Evolutionary conservation across 1,140 invertebrate genomes (phyloP).

Genomic region (fruit fly (Drosophila melanogaster)): DNA sequence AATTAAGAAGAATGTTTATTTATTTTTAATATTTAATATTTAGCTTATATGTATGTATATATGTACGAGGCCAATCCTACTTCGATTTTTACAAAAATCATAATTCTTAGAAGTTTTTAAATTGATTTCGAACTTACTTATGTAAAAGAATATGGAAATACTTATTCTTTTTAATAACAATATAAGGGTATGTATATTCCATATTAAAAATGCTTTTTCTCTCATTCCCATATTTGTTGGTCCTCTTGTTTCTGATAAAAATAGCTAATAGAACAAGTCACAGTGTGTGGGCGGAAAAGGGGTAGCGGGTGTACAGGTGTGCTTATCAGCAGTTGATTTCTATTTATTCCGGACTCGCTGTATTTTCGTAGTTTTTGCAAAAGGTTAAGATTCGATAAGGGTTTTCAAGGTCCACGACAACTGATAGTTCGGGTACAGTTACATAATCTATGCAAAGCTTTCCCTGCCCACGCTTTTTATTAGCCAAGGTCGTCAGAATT

Average conservation of each 20-base stretch:
- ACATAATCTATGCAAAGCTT: slow-evolving; percentile 59
- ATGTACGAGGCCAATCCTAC: too few relatives aligned
- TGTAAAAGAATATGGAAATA: too few relatives aligned
- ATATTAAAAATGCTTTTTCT: neutral
- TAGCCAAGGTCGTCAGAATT: slow-evolving; percentile 74
- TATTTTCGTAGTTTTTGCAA: slow-evolving; percentile 77
- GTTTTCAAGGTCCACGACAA: slow-evolving; percentile 67
- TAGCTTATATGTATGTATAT: too few relatives aligned
- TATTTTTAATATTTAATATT: neutral
- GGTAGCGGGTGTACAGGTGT: slow-evolving; percentile 16
- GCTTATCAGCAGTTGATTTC: slow-evolving; percentile 40
- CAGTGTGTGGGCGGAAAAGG: neutral
- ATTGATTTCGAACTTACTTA: neutral
- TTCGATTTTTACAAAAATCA: too few relatives aligned
- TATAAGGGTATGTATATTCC: too few relatives aligned
- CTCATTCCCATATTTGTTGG: neutral
- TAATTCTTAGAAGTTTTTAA: neutral
- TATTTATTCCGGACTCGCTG: slow-evolving; percentile 47
- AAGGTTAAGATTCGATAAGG: slow-evolving; percentile 82
- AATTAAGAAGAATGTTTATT: neutral
- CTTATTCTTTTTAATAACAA: too few relatives aligned
- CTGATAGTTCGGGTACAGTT: slow-evolving; percentile 56
- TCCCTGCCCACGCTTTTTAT: slow-evolving; percentile 60
- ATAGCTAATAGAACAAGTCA: slow-evolving; percentile 22
- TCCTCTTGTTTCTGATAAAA: slow-evolving; percentile 9